Evolutionary conservation across 2,888 invertebrate species (phyloP), one percentile per base, ranked within the genome.

Genomic region (Tolmerus cingulatus): DNA sequence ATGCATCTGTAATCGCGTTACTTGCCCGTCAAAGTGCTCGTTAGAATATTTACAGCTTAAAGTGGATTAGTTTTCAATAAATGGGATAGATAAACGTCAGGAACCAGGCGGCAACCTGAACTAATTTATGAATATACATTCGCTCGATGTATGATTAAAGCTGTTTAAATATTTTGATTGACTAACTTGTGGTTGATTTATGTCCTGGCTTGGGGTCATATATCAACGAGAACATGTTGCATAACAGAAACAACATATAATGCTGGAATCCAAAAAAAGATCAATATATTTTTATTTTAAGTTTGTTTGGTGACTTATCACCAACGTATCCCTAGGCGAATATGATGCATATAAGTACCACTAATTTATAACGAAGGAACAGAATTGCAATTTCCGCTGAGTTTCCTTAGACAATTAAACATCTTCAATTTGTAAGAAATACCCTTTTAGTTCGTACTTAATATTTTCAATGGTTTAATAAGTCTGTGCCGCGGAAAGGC

Each of bases 1-100:
- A 34, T 51, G 81, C 55, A 81, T 57, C 51, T 55, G 40, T 81
- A 81, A 81, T 81, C 81, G 51, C 51, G 81, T 81, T 81, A 81
- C 46, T 27, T 37, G 81, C 81, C 57, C 55, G 55, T 81, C 81
- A 81, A 30, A 81, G 55, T 55, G 55, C 46, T 81, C 23, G 51
- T 55, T 55, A 12, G 27, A 37, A 81, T 81, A 81, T 55, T 81
- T 81, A 34, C 81, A 51, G 66, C 66, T 66, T 66, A 66, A 23
- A 78, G 40, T 78, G 78, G 40, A 40, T 78, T 78, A 78, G 78
- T 78, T 78, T 43, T 8, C 78, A 78, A 37, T 76, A 76, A 66
- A 66, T 66, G 66, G 66, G 66, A 27, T 66, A 23, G 66, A 66
- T 66, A 66, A 66, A 66, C 66, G 66, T 66, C 66, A 66, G 8